Evolutionary conservation across 1,140 invertebrate genomes (phyloP).

Genomic region (Teleogryllus occipitalis): DNA sequence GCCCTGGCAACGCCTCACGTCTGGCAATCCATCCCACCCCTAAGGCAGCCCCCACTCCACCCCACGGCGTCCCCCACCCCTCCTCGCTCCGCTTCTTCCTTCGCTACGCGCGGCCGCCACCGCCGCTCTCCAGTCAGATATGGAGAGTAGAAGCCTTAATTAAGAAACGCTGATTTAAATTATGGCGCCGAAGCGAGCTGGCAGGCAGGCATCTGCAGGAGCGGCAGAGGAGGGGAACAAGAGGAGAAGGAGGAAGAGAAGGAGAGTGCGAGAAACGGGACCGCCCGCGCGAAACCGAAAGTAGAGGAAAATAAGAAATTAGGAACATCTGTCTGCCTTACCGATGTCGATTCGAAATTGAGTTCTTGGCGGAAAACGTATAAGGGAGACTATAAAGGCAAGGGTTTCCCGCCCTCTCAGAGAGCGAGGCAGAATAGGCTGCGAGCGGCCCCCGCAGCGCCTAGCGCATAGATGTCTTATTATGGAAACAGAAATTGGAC

Average conservation of each 20-base stretch:
- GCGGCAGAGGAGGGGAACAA: too few species aligned
- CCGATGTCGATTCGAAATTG: background rate
- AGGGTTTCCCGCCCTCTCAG: background rate
- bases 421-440: background rate
- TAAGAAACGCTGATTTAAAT: constrained; percentile 5
- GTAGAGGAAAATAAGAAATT: background rate
- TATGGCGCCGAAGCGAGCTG: background rate
- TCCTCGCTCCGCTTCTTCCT: background rate
- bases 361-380: background rate
- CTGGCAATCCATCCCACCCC: background rate
- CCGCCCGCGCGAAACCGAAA: background rate
- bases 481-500: background rate
- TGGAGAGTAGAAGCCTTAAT: constrained; percentile 4
- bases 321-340: background rate
- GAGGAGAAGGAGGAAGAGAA: background rate
- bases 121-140: background rate
- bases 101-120: background rate
- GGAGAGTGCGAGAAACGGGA: background rate
- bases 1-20: background rate
- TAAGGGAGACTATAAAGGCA: background rate
- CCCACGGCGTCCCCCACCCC: too few species aligned
- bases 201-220: background rate
- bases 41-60: background rate
- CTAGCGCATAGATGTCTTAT: background rate
- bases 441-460: background rate